Base-by-base conservation (phyloP, 1,140 invertebrate genomes). In the Phymastichus coffea region DNA sequence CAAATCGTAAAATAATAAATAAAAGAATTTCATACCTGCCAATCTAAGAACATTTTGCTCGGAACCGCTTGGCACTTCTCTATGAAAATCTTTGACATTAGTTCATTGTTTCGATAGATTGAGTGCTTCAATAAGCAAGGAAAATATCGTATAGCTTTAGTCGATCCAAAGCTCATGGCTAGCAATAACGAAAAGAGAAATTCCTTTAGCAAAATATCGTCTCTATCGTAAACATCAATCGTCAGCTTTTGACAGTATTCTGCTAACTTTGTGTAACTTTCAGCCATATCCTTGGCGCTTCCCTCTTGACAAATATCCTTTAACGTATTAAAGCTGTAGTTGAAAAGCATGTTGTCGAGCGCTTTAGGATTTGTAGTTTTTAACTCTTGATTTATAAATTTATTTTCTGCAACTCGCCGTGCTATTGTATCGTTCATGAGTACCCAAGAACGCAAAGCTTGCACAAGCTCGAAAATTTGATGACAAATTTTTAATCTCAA, bases 21-120 rank as follows among this genome's bases (percentile, higher is more conserved):
- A n/a, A n/a, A n/a, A n/a, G n/a, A n/a, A n/a, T n/a, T n/a, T n/a
- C n/a, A n/a, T n/a, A n/a, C n/a, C n/a, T n/a, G n/a, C 88, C 88
- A 91, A 9, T 75, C 69, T 1, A 91, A 70, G 68, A 89, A 91
- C 81, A 84, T 81, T 86, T 85, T 89, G 12, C 62, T 68, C 9
- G 67, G 60, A 8, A 77, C 41, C 4, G 51, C 40, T 15, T 57
- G 43, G 3, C 63, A 63, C 14, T 64, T 44, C 1, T 22, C 40
- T 3, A 61, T n/a, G 12, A 80, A 80, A 7, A 64, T 67, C 2
- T 68, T n/a, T 19, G 23, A 62, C 43, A 66, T 58, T 51, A 77
- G 65, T 0, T 71, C 55, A 43, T 79, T 69, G 54, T 78, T 69
- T 1, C 81, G 61, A 63, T 83, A 35, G 12, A 49, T 12, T n/a